phyloP scores from a whole-genome alignment of 2,113 vertebrate genomes.

The Archilochus colubris region DNA sequence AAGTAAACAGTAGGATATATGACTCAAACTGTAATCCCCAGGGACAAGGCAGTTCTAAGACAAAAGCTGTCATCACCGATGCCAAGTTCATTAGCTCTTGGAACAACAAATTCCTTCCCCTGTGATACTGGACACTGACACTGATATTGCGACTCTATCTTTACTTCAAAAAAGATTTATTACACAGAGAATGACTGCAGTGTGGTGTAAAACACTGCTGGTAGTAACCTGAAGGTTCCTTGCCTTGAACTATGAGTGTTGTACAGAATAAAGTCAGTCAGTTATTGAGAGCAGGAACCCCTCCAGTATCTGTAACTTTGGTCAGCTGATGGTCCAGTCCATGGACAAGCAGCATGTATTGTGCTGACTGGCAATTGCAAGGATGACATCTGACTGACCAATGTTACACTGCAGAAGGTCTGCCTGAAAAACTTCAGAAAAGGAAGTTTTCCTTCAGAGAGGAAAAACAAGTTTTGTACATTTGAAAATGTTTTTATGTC shows the following conservation, averaged over 20 bases:
- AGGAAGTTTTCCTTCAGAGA: too few relatives aligned
- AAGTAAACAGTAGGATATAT: neutral
- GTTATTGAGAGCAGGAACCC: neutral
- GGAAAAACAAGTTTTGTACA: neutral
- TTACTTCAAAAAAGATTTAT: neutral
- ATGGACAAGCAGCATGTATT: accelerated
- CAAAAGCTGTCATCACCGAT: neutral
- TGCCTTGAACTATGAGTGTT: neutral
- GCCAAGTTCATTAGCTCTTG: neutral
- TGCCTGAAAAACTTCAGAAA: neutral
- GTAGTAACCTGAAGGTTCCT: neutral
- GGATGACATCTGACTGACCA: neutral
- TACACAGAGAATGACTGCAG: neutral
- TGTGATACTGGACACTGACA: neutral
- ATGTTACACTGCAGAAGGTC: neutral
- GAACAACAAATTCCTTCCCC: neutral
- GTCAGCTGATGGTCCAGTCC: neutral
- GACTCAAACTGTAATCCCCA: neutral
- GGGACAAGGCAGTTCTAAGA: neutral
- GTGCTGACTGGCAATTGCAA: neutral
- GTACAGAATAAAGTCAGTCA: neutral
- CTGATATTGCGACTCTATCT: neutral
- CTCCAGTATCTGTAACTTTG: neutral
- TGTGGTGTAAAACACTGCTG: neutral
- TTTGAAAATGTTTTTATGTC: neutral